phyloP scores from a whole-genome alignment of 2,797 vertebrate species.

The Sciurus vulgaris region DNA sequence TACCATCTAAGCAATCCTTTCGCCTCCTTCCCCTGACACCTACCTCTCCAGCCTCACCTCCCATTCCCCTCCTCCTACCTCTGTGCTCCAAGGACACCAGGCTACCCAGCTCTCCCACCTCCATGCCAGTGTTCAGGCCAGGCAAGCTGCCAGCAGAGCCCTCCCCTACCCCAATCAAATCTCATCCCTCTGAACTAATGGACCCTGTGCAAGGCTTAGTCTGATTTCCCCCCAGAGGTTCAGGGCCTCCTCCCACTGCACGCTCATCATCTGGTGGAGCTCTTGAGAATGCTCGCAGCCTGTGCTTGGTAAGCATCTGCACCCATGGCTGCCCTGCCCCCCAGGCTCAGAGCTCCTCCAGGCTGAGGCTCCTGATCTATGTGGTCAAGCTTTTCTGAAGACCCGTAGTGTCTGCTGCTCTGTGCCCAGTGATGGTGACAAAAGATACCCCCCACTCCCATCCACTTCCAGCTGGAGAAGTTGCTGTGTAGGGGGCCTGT shows the following conservation, averaged over 20 bases:
- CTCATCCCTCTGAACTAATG: not conserved
- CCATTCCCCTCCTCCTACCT: no score
- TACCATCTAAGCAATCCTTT: not conserved
- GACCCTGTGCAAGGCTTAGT: not conserved
- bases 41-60: not conserved
- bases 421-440: not conserved
- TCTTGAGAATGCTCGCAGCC: slow-evolving; percentile 18
- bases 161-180: not conserved
- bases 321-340: not conserved
- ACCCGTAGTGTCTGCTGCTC: not conserved
- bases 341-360: not conserved
- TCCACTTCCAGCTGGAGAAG: not conserved
- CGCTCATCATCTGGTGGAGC: not conserved
- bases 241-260: not conserved
- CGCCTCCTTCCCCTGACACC: not conserved
- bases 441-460: not conserved
- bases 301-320: not conserved
- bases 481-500: not conserved
- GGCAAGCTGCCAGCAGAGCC: not conserved
- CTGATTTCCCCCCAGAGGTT: not conserved
- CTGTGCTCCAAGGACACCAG: not conserved
- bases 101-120: not conserved
- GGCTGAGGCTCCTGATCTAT: not conserved
- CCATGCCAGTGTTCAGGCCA: not conserved
- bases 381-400: not conserved